Percentiles rank a stretch among this genome's conserved stretches.
Conservation (phyloP, 2,888 invertebrate genomes). For the Drosophila melanosoma region DNA sequence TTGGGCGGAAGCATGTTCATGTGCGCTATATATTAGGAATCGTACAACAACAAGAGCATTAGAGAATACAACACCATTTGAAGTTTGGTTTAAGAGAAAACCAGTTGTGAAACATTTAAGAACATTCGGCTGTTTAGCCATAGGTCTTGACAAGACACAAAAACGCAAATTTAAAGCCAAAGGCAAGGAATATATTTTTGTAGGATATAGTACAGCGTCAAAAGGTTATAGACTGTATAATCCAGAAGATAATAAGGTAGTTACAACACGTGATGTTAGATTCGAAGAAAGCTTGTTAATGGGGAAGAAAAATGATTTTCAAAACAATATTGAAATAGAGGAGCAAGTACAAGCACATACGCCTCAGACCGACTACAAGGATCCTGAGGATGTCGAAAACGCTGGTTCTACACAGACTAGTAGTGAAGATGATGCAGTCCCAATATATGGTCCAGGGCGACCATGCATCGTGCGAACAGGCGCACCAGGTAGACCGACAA, state of each 20-base stretch:
- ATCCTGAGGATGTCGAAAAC: no score
- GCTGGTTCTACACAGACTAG: no score
- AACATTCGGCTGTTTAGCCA: constrained; percentile 21
- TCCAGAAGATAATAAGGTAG: not conserved
- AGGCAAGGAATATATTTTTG: constrained; percentile 21
- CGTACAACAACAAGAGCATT: constrained; percentile 3
- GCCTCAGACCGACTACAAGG: not conserved
- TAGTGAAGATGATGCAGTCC: no score
- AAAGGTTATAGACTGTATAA: constrained; percentile 9
- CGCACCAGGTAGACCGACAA: no score
- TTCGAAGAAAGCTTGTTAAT: not conserved
- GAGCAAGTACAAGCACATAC: not conserved
- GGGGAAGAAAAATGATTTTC: not conserved
- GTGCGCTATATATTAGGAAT: constrained; percentile 8
- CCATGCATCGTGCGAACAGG: no score
- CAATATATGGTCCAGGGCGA: no score
- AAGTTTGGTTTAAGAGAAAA: constrained; percentile 11
- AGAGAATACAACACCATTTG: constrained; percentile 6
- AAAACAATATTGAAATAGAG: not conserved
- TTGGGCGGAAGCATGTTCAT: constrained; percentile 12
- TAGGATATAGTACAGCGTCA: constrained; percentile 10
- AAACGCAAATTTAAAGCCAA: constrained; percentile 14
- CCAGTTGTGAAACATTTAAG: no score
- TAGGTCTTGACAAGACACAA: constrained; percentile 18
- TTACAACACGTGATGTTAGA: constrained; percentile 1